Conservation (phyloP, 37 sponge, comb jelly and placozoan species). For the Tethya wilhelma region DNA sequence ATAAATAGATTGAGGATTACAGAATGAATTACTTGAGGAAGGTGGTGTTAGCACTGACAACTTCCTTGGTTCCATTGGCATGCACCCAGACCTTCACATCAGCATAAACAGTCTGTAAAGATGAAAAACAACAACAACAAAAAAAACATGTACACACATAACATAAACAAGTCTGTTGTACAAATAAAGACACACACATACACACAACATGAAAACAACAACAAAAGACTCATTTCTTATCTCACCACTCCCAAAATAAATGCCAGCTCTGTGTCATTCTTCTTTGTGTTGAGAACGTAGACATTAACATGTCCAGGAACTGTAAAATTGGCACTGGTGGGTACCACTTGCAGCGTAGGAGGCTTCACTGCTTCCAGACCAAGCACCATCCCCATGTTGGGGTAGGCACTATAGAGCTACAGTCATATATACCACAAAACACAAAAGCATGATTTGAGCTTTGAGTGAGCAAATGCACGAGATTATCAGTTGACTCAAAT, state of each 20-base stretch:
- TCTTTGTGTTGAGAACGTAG: constrained; percentile 47
- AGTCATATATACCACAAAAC: neutral
- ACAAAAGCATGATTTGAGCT: no score
- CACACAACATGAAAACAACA: neutral
- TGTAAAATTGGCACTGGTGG: constrained; percentile 42
- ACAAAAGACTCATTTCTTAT: neutral
- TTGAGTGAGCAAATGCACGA: no score
- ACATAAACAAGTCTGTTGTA: neutral
- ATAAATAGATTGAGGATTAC: neutral
- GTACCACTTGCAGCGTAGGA: constrained; percentile 45
- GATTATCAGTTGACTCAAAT: no score
- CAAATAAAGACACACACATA: neutral
- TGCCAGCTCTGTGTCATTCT: neutral
- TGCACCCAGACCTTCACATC: constrained; percentile 44
- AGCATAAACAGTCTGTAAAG: constrained; percentile 59
- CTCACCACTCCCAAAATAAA: constrained; percentile 59
- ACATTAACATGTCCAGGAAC: constrained; percentile 53
- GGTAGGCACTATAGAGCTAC: constrained; percentile 82
- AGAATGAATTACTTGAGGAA: constrained; percentile 52
- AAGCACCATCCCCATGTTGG: constrained; percentile 79
- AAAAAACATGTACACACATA: no score
- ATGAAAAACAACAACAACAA: no score
- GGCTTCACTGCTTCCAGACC: constrained; percentile 54
- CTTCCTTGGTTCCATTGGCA: constrained; percentile 25
- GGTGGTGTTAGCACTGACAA: constrained; percentile 61